Evolutionary conservation across 2,888 invertebrate species (phyloP).

Genomic region (Sarcophaga caerulescens): DNA sequence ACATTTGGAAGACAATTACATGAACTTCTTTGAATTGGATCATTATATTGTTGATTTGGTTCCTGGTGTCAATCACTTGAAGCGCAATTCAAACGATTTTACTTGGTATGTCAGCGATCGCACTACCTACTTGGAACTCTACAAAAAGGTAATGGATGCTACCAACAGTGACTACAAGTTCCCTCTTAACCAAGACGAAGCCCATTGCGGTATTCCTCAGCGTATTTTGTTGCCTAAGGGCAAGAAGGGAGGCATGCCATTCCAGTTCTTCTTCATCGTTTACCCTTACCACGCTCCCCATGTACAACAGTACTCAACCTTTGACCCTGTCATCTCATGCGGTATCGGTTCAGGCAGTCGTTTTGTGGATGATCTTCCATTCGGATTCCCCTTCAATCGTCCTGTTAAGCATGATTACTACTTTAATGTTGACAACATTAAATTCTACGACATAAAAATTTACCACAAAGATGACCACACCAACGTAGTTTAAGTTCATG

Average conservation of each 20-base stretch:
- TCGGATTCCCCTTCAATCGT: slow-evolving; percentile 90
- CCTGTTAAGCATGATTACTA: slow-evolving; percentile 83
- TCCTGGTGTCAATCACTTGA: slow-evolving; percentile 82
- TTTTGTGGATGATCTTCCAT: slow-evolving; percentile 81
- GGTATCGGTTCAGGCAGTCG: slow-evolving; percentile 82
- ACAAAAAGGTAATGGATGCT: slow-evolving; percentile 82
- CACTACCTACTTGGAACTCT: slow-evolving; percentile 80
- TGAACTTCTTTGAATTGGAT: slow-evolving; percentile 86
- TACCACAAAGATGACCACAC: slow-evolving; percentile 84
- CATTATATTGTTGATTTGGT: slow-evolving; percentile 85
- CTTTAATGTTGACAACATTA: slow-evolving; percentile 86
- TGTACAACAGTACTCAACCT: slow-evolving; percentile 81
- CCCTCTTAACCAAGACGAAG: slow-evolving; percentile 81
- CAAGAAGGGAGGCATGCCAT: slow-evolving; percentile 84
- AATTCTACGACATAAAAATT: slow-evolving; percentile 85
- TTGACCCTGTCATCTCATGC: slow-evolving; percentile 82
- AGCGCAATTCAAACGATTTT: slow-evolving; percentile 85
- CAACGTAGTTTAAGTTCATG: slow-evolving; percentile 74
- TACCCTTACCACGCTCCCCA: slow-evolving; percentile 82
- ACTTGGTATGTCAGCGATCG: slow-evolving; percentile 86
- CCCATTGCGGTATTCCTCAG: slow-evolving; percentile 84
- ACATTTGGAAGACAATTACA: slow-evolving; percentile 84
- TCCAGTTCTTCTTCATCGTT: slow-evolving; percentile 84
- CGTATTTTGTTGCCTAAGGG: slow-evolving; percentile 86
- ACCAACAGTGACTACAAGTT: slow-evolving; percentile 81